Base-by-base conservation (phyloP, 1,140 invertebrate species). In the Apis laboriosa region DNA sequence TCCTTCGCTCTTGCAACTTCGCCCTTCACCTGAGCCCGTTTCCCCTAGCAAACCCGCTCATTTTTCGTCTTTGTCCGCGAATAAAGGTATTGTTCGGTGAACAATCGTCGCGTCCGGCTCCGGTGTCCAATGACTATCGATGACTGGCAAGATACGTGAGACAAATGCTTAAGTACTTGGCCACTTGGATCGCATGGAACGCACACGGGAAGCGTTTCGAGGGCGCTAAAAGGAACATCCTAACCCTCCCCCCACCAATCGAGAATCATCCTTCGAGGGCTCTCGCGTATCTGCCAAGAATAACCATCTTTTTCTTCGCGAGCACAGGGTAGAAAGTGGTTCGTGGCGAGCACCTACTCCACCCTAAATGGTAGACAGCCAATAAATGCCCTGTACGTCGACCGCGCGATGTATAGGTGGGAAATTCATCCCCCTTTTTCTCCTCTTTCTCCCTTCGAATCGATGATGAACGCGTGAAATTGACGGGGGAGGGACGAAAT, bases 91-190 rank as follows among this genome's bases (percentile, higher is more conserved):
- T 89, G 88, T 89, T 89, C 87, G 55, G n/a, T 53, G 84, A 89
- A 89, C 88, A 89, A 89, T 89, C 70, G 88, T 88, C 88, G 87
- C 84, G 82, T 84, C 82, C 82, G 75, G 68, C 80, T 56, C 63
- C 71, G 68, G 84, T 89, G 85, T 85, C 85, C 81, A 75, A 79
- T 85, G 86, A 88, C 84, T 80, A 88, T 88, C 84, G 86, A 74
- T 84, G 86, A 86, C 83, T 66, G 73, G 84, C 75, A 78, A 84
- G 87, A 89, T 89, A 89, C 88, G 88, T 89, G 88, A 88, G 78
- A 89, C 78, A 83, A 85, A 89, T 88, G 75, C 81, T 77, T 82
- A 82, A 89, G 82, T 83, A 84, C 64, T 43, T 43, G 74, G 66
- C 83, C 86, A 78, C 83, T 81, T 71, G 64, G 58, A 24, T 11